These are phyloP conservation scores for Gryon sp. DNA, from an alignment of 1,140 invertebrate species.

Conservation along the genomic window DNA sequence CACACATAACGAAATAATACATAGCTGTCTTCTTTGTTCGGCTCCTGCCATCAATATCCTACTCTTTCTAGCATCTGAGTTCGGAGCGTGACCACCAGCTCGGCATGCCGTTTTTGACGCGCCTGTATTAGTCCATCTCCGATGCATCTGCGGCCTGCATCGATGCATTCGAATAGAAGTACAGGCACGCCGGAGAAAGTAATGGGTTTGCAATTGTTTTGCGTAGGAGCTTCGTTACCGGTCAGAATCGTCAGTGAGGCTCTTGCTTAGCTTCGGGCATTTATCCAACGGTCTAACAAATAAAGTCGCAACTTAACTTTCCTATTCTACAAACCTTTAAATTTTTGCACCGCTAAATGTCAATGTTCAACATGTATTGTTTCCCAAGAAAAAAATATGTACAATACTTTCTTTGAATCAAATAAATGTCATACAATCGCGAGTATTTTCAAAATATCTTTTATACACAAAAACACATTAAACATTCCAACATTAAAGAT, in stretches of 20 bases:
- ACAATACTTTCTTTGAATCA: slow-evolving; percentile 41
- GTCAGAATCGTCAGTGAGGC: slow-evolving; percentile 55
- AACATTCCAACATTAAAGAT: too few species aligned
- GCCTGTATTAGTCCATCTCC: slow-evolving; percentile 57
- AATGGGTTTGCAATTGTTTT: slow-evolving; percentile 78
- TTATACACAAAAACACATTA: too few species aligned
- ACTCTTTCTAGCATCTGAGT: slow-evolving; percentile 24
- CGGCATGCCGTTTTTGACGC: slow-evolving; percentile 55
- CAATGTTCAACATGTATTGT: slow-evolving; percentile 59
- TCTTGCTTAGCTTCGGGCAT: slow-evolving; percentile 47
- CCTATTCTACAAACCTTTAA: slow-evolving; percentile 60
- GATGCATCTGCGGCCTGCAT: slow-evolving; percentile 53
- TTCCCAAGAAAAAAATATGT: slow-evolving; percentile 21
- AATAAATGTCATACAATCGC: slow-evolving; percentile 37
- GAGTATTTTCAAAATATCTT: too few species aligned
- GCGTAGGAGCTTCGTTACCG: slow-evolving; percentile 70
- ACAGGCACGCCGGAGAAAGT: slow-evolving; percentile 72
- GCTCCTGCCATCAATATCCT: neutral
- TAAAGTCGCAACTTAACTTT: slow-evolving; percentile 63
- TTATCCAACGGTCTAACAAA: slow-evolving; percentile 56
- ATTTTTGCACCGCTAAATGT: slow-evolving; percentile 53
- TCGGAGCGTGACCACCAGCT: slow-evolving; percentile 59
- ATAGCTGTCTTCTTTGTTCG: slow-evolving; percentile 15
- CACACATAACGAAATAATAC: too few species aligned
- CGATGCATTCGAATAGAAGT: slow-evolving; percentile 52